phyloP scores from a whole-genome alignment of 2,113 vertebrate species.

The Actinemys pallida region DNA sequence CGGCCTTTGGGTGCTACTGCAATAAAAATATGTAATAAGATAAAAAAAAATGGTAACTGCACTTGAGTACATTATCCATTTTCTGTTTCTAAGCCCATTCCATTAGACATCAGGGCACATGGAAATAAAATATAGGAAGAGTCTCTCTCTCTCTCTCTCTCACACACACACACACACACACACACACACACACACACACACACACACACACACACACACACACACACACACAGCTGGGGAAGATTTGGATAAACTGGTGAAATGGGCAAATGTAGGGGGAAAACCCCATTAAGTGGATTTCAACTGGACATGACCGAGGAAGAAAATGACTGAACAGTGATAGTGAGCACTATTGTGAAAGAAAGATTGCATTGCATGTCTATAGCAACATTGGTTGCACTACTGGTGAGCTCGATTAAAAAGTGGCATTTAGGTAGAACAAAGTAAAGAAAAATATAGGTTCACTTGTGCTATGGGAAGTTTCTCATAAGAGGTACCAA shows the following conservation, averaged over 20 bases:
- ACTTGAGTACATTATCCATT: background rate
- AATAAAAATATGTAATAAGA: background rate
- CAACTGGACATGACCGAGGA: background rate
- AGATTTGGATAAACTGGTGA: background rate
- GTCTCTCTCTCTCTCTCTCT: background rate
- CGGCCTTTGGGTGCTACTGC: background rate
- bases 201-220: background rate
- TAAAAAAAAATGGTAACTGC: background rate
- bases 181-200: background rate
- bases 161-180: background rate
- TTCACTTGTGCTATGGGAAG: background rate
- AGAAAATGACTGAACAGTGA: background rate
- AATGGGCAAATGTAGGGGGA: background rate
- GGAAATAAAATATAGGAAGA: background rate
- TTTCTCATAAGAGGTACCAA: background rate
- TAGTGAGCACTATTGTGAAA: background rate
- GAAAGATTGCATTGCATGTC: background rate
- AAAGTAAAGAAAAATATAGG: background rate
- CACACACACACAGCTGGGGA: background rate
- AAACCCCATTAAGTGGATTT: background rate
- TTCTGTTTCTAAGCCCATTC: background rate
- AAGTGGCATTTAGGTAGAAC: background rate
- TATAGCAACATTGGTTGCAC: background rate
- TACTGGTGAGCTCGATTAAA: background rate
- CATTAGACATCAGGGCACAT: background rate